Evolutionary conservation across 2,797 vertebrate species (phyloP).

Genomic region (Parambassis ranga): DNA sequence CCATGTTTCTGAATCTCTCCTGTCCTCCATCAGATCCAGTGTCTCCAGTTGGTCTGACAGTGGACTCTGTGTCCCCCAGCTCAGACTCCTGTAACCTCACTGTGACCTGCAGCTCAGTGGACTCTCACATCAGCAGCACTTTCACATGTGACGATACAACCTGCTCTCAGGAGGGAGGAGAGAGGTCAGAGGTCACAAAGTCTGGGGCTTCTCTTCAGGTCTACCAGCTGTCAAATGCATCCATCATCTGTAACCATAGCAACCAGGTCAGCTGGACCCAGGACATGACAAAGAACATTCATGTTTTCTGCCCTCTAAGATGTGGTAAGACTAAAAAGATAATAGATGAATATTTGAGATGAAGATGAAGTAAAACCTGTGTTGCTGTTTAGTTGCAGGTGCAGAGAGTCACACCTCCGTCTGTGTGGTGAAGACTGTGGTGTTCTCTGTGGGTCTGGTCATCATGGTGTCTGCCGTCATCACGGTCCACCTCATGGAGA

Average conservation of each 20-base stretch:
- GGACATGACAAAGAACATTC: rapidly evolving
- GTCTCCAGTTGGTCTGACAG: background rate
- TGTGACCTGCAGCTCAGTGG: slow-evolving; percentile 18
- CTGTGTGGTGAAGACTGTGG: slow-evolving; percentile 14
- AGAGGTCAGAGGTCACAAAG: background rate
- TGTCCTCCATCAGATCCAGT: slow-evolving; percentile 48
- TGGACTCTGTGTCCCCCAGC: background rate
- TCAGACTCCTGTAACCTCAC: background rate
- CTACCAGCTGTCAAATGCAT: background rate
- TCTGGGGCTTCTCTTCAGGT: background rate
- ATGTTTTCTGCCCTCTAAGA: no score
- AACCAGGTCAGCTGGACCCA: slow-evolving; percentile 43
- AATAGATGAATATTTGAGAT: no score
- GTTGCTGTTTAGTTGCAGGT: background rate
- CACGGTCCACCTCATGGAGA: slow-evolving; percentile 10
- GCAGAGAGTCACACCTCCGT: background rate
- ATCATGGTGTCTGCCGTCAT: slow-evolving; percentile 29
- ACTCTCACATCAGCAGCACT: background rate
- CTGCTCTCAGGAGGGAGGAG: slow-evolving; percentile 5
- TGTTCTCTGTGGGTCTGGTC: slow-evolving; percentile 24
- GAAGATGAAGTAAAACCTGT: no score
- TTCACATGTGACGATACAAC: background rate
- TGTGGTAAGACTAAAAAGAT: no score
- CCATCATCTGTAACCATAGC: slow-evolving; percentile 60
- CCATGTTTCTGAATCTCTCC: no score